Evolutionary conservation across 2,797 vertebrate species (phyloP).

Genomic region (Sorex maritimensis): DNA sequence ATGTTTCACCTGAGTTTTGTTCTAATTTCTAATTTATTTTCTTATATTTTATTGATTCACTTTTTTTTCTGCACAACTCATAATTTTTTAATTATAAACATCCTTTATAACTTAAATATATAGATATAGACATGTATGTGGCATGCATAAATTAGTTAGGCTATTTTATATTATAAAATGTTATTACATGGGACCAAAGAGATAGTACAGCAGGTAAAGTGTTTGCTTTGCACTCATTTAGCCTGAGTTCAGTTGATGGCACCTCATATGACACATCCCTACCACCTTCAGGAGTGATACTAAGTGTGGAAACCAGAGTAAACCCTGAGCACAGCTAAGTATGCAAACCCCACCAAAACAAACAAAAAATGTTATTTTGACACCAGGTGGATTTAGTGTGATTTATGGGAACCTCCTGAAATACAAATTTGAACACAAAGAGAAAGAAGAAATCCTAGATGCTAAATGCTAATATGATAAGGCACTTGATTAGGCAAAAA

Average conservation of each 20-base stretch:
- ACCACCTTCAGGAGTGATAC: too few species aligned
- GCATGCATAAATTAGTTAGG: background rate
- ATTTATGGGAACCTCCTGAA: background rate
- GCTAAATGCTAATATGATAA: background rate
- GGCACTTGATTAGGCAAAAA: background rate
- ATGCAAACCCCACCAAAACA: too few species aligned
- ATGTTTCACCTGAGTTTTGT: slow-evolving; percentile 22
- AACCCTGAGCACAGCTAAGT: too few species aligned
- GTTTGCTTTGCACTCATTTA: too few species aligned
- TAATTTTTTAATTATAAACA: slow-evolving; percentile 15
- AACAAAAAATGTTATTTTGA: too few species aligned
- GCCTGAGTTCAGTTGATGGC: too few species aligned
- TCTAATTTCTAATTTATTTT: slow-evolving; percentile 47
- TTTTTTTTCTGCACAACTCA: background rate
- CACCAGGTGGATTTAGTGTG: background rate
- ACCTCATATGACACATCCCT: too few species aligned
- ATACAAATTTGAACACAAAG: background rate
- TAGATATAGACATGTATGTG: background rate
- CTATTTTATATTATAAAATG: slow-evolving; percentile 41
- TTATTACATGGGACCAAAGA: background rate
- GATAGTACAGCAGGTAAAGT: too few species aligned
- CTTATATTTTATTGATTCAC: slow-evolving; percentile 27
- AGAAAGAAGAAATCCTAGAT: slow-evolving; percentile 6
- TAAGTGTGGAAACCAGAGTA: too few species aligned
- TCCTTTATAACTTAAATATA: background rate